A percentile compares a stretch with the other conserved stretches of the same genome.
These are phyloP conservation scores for Natator depressus DNA, from an alignment of 2,113 vertebrate species.

Conservation along the genomic window DNA sequence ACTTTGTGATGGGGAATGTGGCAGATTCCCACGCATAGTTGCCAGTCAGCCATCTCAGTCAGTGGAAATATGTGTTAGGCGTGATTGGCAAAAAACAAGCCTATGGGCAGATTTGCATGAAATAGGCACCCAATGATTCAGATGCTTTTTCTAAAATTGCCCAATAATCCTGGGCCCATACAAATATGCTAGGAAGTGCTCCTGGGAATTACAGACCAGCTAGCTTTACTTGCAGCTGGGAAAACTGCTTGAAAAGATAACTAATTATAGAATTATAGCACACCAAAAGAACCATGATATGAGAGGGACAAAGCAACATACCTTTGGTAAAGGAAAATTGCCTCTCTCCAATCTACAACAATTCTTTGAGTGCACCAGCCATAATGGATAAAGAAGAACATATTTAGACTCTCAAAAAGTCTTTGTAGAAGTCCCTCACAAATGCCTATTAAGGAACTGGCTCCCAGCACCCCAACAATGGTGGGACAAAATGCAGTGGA, in stretches of 20 bases:
- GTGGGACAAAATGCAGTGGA: neutral
- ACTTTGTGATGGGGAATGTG: neutral
- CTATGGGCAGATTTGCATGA: neutral
- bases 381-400: neutral
- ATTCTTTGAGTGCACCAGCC: neutral
- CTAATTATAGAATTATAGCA: neutral
- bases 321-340: neutral
- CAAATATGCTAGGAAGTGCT: neutral
- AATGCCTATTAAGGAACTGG: neutral
- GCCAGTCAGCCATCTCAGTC: neutral
- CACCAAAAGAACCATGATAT: neutral
- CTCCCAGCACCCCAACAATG: neutral
- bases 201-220: neutral
- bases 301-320: neutral
- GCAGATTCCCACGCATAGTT: neutral
- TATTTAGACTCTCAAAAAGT: neutral
- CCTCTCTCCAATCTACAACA: neutral
- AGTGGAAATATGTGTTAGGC: neutral
- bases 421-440: neutral
- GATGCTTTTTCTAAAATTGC: neutral
- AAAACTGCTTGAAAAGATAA: neutral
- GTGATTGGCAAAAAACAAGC: neutral
- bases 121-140: neutral
- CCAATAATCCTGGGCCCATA: neutral
- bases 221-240: neutral